These are phyloP conservation scores for Oligia strigilis DNA, from an alignment of 2,888 invertebrate genomes.

Conservation along the genomic window DNA sequence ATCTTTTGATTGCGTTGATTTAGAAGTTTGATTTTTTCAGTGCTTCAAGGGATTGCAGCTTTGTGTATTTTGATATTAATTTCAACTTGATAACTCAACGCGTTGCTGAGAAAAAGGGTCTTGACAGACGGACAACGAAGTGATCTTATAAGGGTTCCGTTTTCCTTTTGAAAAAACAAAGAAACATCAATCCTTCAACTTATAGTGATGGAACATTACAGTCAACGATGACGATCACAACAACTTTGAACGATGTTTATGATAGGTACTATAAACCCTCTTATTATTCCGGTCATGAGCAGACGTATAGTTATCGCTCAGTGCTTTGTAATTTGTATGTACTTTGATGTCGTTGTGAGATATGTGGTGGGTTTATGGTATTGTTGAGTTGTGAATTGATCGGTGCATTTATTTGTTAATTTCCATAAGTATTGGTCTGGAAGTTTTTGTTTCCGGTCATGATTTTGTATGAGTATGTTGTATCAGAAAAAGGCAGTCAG, in stretches of 20 bases:
- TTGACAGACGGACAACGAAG: too few relatives aligned
- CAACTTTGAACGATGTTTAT: conserved; percentile 61
- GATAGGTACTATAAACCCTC: conserved; percentile 49
- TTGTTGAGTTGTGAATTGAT: conserved; percentile 47
- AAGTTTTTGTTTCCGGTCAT: background rate
- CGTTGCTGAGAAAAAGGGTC: too few relatives aligned
- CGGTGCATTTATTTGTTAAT: conserved; percentile 33
- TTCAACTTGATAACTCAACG: too few relatives aligned
- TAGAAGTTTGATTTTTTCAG: too few relatives aligned
- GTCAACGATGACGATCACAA: conserved; percentile 43
- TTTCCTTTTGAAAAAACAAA: conserved; percentile 9
- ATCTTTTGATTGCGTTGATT: too few relatives aligned
- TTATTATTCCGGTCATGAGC: conserved; percentile 61
- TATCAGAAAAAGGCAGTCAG: background rate
- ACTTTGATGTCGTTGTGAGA: conserved; percentile 41
- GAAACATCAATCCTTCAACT: conserved; percentile 22
- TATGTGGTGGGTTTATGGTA: conserved; percentile 44
- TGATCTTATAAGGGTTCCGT: too few relatives aligned
- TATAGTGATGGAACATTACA: conserved; percentile 40
- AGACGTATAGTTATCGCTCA: conserved; percentile 52
- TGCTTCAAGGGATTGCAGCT: too few relatives aligned
- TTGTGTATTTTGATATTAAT: too few relatives aligned
- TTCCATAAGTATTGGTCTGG: conserved; percentile 13
- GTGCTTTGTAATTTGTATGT: conserved; percentile 59
- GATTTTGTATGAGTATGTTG: background rate